Conservation (phyloP, 2,113 vertebrate genomes). For the Gallinago undulata region DNA sequence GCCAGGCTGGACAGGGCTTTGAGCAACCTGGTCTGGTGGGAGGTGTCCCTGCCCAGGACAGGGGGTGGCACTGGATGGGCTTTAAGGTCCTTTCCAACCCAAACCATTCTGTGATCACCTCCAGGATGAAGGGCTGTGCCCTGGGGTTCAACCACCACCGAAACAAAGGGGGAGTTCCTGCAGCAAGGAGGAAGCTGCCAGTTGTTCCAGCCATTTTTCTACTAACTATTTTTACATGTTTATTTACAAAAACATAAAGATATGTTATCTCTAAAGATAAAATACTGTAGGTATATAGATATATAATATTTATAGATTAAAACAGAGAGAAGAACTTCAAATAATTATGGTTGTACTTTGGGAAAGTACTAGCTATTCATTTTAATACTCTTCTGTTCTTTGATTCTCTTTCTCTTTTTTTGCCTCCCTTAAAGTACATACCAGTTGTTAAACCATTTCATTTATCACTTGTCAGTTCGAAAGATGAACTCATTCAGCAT, state of each 20-base stretch:
- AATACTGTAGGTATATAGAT: neutral
- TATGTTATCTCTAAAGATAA: neutral
- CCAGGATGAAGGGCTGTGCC: fast-evolving
- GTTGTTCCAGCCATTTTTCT: neutral
- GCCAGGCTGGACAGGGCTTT: no score
- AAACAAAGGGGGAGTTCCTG: neutral
- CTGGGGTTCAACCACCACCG: fast-evolving
- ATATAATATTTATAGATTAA: neutral
- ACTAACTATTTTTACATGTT: neutral
- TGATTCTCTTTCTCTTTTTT: neutral
- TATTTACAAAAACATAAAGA: neutral
- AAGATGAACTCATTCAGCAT: neutral
- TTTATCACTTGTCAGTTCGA: neutral
- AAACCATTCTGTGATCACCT: no score
- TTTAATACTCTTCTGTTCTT: neutral
- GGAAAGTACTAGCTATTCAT: neutral
- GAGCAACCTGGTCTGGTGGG: no score
- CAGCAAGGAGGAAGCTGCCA: neutral
- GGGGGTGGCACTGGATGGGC: no score
- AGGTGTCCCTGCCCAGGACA: no score
- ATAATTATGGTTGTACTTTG: neutral
- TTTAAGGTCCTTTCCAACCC: no score
- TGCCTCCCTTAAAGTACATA: neutral
- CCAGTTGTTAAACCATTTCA: neutral
- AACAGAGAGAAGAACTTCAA: neutral